Base-by-base conservation (phyloP, 2,113 vertebrate species). In the Dicaeum eximium region DNA sequence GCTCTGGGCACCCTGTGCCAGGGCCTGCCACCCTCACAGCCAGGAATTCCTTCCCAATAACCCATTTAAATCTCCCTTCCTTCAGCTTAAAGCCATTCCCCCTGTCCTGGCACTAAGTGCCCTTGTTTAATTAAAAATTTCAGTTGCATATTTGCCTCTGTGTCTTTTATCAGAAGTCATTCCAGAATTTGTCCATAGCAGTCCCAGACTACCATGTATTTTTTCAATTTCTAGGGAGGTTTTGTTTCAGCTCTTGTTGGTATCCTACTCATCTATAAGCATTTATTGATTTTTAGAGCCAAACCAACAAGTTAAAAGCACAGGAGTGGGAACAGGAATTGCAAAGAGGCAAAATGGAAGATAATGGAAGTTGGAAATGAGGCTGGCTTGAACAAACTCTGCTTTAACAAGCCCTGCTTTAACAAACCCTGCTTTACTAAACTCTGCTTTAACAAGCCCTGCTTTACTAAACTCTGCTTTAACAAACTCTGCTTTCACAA, bases 361-460 rank as follows among this genome's bases (percentile, higher is more conserved):
- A 42, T 44, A 91, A 95, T 27, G 75, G 71, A 64, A 40, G 14
- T 1, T 35, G 50, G 84, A 93, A 94, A 87, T 37, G 51, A 54
- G 38, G 33, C 58, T 95, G 98, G 98, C 95, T 98, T 45, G 18
- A 38, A 31, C 12, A 56, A 54, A 33, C 3, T 2, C 27, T n/a
- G 8, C 13, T 51, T 62, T 42, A 40, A 7, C 9, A 77, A 77
- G 19, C 24, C 11, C 9, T 4, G 22, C 54, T 57, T 35, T n/a
- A n/a, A 15, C 33, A 56, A 56, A 22, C 31, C 6, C 21, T 57
- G 33, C 21, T 57, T 45, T 20, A 45, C 20, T 8, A 45, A 45
- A 42, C 42, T 15, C 42, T 42, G 42, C 42, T 42, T 42, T 42
- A 42, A 42, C 42, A 42, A 42, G 12, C 38, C 12, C 38, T 38